These are phyloP conservation scores for Cathartes aura DNA, from an alignment of 2,113 vertebrate species.

Conservation along the genomic window DNA sequence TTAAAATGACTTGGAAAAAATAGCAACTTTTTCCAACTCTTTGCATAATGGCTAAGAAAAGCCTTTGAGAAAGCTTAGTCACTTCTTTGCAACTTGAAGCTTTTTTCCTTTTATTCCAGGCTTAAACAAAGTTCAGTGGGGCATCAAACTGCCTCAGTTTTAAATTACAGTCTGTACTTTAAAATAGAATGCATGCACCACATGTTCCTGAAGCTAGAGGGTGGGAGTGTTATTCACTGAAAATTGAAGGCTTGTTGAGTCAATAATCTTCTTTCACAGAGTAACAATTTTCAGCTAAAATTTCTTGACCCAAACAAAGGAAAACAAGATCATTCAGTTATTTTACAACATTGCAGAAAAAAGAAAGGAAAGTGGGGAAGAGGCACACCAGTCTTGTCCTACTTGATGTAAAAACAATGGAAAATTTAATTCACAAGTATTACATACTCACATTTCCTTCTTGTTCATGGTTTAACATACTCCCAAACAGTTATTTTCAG, in stretches of 20 bases:
- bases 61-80: constrained; percentile 74
- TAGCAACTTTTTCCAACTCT: constrained; percentile 21
- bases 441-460: constrained; percentile 24
- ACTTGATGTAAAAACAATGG: constrained; percentile 41
- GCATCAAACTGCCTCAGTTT: constrained; percentile 83
- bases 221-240: constrained; percentile 84
- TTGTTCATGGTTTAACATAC: constrained; percentile 36
- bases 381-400: constrained; percentile 47
- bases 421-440: constrained; percentile 44
- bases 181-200: constrained; percentile 85
- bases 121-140: constrained; percentile 89
- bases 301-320: constrained; percentile 88
- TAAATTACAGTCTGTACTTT: constrained; percentile 86
- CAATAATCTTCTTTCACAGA: constrained; percentile 85
- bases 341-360: constrained; percentile 75
- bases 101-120: constrained; percentile 78
- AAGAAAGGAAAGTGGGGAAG: constrained; percentile 45
- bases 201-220: constrained; percentile 81
- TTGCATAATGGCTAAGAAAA: constrained; percentile 56
- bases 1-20: not conserved
- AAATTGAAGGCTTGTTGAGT: constrained; percentile 88
- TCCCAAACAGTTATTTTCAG: constrained; percentile 58
- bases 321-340: constrained; percentile 85
- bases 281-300: constrained; percentile 88
- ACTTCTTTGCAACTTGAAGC: constrained; percentile 76